A percentile compares a stretch with the other conserved stretches of the same genome.
These are phyloP conservation scores for Callipepla squamata DNA, from an alignment of 2,113 vertebrate genomes.

Conservation along the genomic window DNA sequence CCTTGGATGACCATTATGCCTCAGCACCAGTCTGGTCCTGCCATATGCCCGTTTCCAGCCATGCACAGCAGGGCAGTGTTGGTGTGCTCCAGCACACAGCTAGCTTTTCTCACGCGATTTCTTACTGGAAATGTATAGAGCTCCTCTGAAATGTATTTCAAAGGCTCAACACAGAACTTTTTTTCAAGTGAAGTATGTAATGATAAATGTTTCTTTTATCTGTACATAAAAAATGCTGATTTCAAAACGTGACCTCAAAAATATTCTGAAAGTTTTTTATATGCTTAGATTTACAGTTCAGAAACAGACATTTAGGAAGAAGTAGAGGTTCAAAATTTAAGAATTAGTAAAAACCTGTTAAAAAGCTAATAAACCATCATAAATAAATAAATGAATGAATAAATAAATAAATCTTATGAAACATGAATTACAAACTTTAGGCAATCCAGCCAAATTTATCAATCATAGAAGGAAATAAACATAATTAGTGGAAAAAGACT, in stretches of 20 bases:
- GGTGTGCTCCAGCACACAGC: rapidly evolving
- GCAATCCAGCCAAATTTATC: not conserved
- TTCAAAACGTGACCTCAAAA: not conserved
- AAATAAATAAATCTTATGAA: not conserved
- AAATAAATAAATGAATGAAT: not conserved
- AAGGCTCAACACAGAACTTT: not conserved
- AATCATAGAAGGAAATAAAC: not conserved
- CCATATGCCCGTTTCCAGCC: rapidly evolving
- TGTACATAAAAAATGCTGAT: not conserved
- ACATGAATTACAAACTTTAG: not conserved
- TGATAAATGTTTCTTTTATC: not conserved
- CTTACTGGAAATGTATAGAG: rapidly evolving
- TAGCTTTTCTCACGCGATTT: not conserved
- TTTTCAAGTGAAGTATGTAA: not conserved
- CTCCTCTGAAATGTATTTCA: not conserved
- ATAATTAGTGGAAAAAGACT: not conserved
- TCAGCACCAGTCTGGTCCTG: not conserved
- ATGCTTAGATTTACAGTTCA: not conserved
- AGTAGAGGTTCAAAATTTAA: not conserved
- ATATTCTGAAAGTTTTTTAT: not conserved
- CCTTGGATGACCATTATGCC: rapidly evolving
- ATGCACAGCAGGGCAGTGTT: rapidly evolving
- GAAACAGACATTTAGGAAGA: not conserved
- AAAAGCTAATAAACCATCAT: not conserved
- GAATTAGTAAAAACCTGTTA: not conserved